Evolutionary conservation across 1,140 invertebrate species (phyloP).

Genomic region (Ips typographus): DNA sequence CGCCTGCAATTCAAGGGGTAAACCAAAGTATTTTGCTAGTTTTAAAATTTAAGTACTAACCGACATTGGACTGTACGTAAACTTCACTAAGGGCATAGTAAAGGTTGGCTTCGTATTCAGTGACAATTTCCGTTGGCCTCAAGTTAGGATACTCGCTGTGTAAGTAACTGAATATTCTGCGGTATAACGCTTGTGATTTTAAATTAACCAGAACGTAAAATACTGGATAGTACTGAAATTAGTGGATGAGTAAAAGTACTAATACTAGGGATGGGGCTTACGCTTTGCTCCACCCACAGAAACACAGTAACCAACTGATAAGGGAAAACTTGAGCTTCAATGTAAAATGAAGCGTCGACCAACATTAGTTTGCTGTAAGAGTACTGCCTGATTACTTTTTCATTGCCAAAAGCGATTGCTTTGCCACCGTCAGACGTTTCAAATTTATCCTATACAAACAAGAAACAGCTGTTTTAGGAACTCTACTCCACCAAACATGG

Average conservation of each 20-base stretch:
- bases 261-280: slow-evolving; percentile 32
- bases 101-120: slow-evolving; percentile 45
- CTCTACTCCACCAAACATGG: no score
- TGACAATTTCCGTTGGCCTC: slow-evolving; percentile 46
- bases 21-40: slow-evolving; percentile 4
- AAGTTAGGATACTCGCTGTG: slow-evolving; percentile 40
- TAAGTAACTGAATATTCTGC: slow-evolving; percentile 43
- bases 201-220: slow-evolving; percentile 44
- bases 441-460: slow-evolving; percentile 38
- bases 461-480: no score
- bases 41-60: slow-evolving; percentile 14
- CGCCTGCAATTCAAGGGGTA: slow-evolving; percentile 27
- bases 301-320: slow-evolving; percentile 46
- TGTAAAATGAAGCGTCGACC: slow-evolving; percentile 46
- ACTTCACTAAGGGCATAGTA: slow-evolving; percentile 46
- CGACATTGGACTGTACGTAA: slow-evolving; percentile 45
- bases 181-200: slow-evolving; percentile 44
- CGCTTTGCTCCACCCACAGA: slow-evolving; percentile 44
- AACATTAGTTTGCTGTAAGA: slow-evolving; percentile 45
- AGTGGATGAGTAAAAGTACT: neutral
- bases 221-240: slow-evolving; percentile 44
- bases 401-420: slow-evolving; percentile 45
- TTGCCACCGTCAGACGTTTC: slow-evolving; percentile 39
- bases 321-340: slow-evolving; percentile 43
- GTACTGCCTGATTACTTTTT: slow-evolving; percentile 39